Conservation (phyloP, 2,888 invertebrate genomes). For the Apeira syringaria region DNA sequence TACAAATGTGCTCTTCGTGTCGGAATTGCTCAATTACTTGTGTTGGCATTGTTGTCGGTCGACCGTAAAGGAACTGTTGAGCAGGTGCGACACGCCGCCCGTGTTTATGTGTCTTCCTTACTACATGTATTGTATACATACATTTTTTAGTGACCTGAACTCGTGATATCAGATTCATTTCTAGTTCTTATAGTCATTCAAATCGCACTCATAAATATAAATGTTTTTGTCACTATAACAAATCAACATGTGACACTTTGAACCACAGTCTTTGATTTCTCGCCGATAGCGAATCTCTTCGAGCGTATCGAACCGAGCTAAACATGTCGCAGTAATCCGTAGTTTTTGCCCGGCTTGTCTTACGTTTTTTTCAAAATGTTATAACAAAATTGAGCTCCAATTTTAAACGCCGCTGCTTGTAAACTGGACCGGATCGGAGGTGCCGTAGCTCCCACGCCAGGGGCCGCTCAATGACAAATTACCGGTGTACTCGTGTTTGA, state of each 20-base stretch:
- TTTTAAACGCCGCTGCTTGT: conserved; percentile 36
- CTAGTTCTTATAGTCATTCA: conserved; percentile 30
- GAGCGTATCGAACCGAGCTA: conserved; percentile 71
- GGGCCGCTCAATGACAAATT: conserved; percentile 43
- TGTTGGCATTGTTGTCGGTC: conserved; percentile 70
- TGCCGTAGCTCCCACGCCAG: conserved; percentile 39
- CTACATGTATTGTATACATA: conserved; percentile 47
- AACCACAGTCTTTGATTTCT: conserved; percentile 71
- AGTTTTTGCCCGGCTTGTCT: conserved; percentile 58
- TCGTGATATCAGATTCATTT: conserved; percentile 10
- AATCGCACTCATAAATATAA: conserved; percentile 33
- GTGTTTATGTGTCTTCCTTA: conserved; percentile 62
- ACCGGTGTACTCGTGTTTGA: conserved; percentile 27
- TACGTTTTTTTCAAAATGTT: conserved; percentile 54
- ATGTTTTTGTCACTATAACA: conserved; percentile 52
- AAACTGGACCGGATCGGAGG: conserved; percentile 34
- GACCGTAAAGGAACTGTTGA: conserved; percentile 61
- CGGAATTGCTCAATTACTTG: conserved; percentile 69
- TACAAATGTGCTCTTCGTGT: conserved; percentile 65
- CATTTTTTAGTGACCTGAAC: conserved; percentile 32
- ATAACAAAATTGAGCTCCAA: conserved; percentile 60
- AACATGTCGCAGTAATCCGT: conserved; percentile 71
- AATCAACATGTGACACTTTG: conserved; percentile 66
- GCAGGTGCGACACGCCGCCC: conserved; percentile 65
- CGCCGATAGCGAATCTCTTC: conserved; percentile 62